Evolutionary conservation across 2,797 vertebrate species (phyloP), one percentile per base, ranked within the genome.

Genomic region (Carapus acus): DNA sequence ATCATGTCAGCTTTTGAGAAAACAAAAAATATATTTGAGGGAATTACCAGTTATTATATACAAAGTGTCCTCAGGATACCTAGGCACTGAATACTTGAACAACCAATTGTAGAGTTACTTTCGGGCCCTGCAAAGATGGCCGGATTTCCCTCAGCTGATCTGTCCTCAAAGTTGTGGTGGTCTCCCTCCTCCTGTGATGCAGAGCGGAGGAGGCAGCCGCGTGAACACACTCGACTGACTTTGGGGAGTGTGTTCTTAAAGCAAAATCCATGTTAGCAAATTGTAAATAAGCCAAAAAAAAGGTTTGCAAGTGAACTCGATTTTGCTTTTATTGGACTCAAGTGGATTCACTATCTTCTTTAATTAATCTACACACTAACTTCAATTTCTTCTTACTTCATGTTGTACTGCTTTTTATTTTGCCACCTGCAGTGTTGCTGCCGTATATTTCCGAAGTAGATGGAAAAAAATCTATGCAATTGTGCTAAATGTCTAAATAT

Each of bases 351-450:
- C 27, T 70, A 15, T 67, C 59, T 59, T 73, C 47, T 56, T 67
- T n/a, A n/a, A 68, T 71, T 67, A 49, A 58, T 60, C 44, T 55
- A 69, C 8, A 29, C 65, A 77, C 67, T 65, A 73, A 77, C 60
- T 65, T 67, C 2, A 4, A 46, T 68, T 47, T 59, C 7, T 27
- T 27, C n/a, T n/a, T 62, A 14, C 21, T 59, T 71, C 27, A 29
- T 29, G 6, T 29, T 4, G 31, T 33, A 12, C 17, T 52, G 12
- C 69, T 60, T 23, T 74, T 61, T 51, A 43, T 44, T 64, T 24
- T 51, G 36, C 44, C 62, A 55, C 41, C 58, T 46, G 54, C 62
- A 68, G 34, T 0, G 53, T 53, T 36, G n/a, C 1, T 60, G 15
- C 13, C 21, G 19, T 57, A 12, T 58, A 23, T 58, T 50, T 56